These are phyloP conservation scores for Conus ventricosus DNA, from an alignment of 1,140 invertebrate genomes.

Conservation along the genomic window DNA sequence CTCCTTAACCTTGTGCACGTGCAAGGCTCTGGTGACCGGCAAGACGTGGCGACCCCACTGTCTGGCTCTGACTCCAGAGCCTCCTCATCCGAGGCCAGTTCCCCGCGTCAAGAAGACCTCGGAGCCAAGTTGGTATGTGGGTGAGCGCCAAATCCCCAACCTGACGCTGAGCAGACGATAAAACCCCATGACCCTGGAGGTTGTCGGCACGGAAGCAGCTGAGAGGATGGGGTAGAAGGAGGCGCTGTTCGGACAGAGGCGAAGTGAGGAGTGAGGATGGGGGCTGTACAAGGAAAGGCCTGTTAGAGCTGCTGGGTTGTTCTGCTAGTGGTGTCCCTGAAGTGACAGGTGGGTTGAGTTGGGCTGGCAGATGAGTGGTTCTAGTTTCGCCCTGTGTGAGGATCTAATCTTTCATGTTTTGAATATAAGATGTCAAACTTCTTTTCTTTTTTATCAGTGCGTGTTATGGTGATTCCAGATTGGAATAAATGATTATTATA, in stretches of 20 bases:
- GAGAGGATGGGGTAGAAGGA: neutral
- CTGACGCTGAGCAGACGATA: neutral
- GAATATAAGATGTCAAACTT: no score
- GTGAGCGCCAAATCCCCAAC: neutral
- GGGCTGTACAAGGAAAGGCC: slow-evolving; percentile 7
- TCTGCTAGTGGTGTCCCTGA: neutral
- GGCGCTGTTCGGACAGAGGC: neutral
- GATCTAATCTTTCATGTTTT: no score
- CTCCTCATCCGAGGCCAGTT: no score
- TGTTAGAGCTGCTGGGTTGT: neutral
- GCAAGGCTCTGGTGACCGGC: neutral
- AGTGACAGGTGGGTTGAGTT: slow-evolving; percentile 10
- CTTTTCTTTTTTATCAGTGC: no score
- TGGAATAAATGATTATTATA: no score
- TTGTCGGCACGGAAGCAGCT: neutral
- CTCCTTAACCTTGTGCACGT: neutral
- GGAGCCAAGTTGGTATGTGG: neutral
- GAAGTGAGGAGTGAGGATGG: neutral
- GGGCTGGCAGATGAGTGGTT: no score
- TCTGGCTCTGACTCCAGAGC: no score
- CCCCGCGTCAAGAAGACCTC: neutral
- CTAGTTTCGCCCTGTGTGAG: no score
- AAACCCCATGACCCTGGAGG: neutral
- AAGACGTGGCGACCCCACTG: neutral
- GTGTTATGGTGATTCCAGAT: no score